Conservation (phyloP, 2,113 vertebrate species). For the Tautogolabrus adspersus region DNA sequence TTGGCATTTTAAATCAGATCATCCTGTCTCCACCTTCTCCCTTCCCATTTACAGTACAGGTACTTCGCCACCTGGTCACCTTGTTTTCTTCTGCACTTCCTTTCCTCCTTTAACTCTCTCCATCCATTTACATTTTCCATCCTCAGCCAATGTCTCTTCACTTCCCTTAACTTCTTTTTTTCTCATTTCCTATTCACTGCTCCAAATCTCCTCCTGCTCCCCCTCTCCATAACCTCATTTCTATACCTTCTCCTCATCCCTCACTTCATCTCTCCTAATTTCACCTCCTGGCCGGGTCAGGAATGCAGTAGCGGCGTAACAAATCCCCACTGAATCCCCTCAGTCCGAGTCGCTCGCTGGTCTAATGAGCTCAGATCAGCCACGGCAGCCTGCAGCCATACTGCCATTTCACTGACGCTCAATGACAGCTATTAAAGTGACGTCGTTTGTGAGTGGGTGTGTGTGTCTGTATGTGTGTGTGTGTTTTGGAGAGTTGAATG, state of each 20-base stretch:
- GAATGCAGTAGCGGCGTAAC: slow-evolving; percentile 50
- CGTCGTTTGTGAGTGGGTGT: background rate
- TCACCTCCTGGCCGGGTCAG: slow-evolving; percentile 51
- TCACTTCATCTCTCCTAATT: slow-evolving; percentile 58
- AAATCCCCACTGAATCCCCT: slow-evolving; percentile 68
- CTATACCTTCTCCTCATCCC: slow-evolving; percentile 45
- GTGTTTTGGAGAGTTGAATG: too few species aligned
- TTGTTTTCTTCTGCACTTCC: background rate
- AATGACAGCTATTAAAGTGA: slow-evolving; percentile 59
- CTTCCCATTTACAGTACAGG: slow-evolving; percentile 9
- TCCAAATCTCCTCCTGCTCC: slow-evolving; percentile 37
- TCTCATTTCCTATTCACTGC: slow-evolving; percentile 2
- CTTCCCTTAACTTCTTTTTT: background rate
- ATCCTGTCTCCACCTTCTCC: slow-evolving; percentile 6
- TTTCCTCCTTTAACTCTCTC: background rate
- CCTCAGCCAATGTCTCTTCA: background rate
- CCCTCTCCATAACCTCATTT: slow-evolving; percentile 9
- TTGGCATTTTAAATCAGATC: slow-evolving; percentile 37
- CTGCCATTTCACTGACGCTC: slow-evolving; percentile 51
- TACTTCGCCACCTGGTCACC: background rate
- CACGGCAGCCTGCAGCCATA: slow-evolving; percentile 48
- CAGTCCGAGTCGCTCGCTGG: slow-evolving; percentile 60
- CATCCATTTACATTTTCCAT: background rate
- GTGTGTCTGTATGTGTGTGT: too few species aligned
- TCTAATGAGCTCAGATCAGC: slow-evolving; percentile 76